Conservation (phyloP, 2,113 vertebrate genomes). For the Lasiurus cinereus region DNA sequence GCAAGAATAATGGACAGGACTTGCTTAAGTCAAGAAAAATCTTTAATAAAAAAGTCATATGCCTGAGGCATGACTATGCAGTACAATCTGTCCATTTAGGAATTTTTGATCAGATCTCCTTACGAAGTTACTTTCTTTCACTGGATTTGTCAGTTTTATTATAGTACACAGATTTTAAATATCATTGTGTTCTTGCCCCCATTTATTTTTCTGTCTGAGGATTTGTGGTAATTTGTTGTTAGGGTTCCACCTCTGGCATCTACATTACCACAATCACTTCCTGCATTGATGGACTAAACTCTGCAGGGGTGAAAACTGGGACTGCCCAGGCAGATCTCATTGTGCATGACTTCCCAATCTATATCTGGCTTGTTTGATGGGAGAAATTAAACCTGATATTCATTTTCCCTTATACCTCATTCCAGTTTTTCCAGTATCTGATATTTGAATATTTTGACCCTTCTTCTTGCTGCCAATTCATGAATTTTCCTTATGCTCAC, state of each 20-base stretch:
- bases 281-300: background rate
- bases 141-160: background rate
- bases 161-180: background rate
- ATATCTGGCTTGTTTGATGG: background rate
- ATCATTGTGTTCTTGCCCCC: background rate
- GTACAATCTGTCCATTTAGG: background rate
- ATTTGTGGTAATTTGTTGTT: background rate
- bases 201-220: background rate
- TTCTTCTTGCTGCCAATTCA: constrained; percentile 37
- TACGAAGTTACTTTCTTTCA: background rate
- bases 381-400: background rate
- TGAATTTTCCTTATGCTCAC: background rate
- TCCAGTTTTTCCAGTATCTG: background rate
- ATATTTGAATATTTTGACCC: background rate
- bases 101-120: background rate
- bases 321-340: background rate
- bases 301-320: background rate
- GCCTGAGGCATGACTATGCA: background rate
- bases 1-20: background rate
- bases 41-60: background rate
- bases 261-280: background rate
- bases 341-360: background rate
- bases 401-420: background rate
- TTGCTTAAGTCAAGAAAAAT: background rate
- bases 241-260: background rate